Percentiles rank a stretch among this genome's conserved stretches.
Evolutionary conservation across 1,140 invertebrate genomes (phyloP).

Genomic region (Leptinotarsa lineolata): DNA sequence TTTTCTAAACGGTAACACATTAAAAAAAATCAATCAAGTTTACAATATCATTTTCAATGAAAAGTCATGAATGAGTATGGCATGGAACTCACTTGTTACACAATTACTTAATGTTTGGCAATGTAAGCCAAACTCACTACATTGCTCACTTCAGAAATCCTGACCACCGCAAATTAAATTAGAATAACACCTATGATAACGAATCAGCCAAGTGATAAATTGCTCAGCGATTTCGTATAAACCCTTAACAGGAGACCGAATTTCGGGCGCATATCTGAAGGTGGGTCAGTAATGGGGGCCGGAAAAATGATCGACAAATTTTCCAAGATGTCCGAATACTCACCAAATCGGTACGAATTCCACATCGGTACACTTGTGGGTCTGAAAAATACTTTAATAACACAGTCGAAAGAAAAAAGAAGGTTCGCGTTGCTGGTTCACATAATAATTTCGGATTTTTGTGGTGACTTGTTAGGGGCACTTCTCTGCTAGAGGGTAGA

Average conservation of each 20-base stretch:
- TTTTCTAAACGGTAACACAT: too few species aligned
- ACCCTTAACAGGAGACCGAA: neutral
- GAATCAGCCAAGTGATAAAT: neutral
- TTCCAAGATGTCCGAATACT: conserved; percentile 26
- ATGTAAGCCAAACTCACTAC: neutral
- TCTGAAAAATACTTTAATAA: conserved; percentile 3
- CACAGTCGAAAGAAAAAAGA: neutral
- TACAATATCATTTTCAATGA: too few species aligned
- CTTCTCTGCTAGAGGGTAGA: neutral
- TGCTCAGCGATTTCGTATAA: neutral
- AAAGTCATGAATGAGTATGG: too few species aligned
- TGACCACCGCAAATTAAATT: neutral
- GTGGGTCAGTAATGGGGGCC: conserved; percentile 14
- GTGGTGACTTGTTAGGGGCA: neutral
- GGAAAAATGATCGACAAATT: neutral
- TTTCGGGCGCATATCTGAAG: neutral
- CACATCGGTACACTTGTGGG: conserved; percentile 5
- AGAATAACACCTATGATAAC: neutral
- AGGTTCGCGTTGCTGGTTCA: conserved; percentile 4
- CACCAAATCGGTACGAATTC: conserved; percentile 17
- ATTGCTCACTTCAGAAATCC: neutral
- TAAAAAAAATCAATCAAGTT: too few species aligned
- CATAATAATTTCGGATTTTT: conserved; percentile 19
- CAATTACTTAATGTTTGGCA: too few species aligned
- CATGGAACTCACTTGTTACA: too few species aligned